Evolutionary conservation across 2,888 invertebrate genomes (phyloP), one percentile per base, ranked within the genome.

Genomic region (Esperia sulphurella): DNA sequence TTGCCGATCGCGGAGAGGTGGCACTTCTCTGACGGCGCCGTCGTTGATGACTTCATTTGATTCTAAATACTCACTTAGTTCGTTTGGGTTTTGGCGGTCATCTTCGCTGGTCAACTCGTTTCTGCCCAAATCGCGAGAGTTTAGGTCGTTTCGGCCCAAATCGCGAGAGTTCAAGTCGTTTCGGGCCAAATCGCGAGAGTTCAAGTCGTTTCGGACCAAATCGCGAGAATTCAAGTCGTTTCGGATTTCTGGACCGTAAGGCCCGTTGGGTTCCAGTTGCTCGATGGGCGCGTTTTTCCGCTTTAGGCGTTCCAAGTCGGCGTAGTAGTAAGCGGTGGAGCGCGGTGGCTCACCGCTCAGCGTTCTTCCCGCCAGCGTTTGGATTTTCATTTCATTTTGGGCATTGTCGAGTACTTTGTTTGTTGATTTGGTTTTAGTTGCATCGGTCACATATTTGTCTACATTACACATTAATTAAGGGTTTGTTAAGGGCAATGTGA

Each of bases 261-360:
- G 37, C 40, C 52, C 52, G 37, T 50, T 56, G 14, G 49, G 14
- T 33, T 45, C 40, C 5, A 47, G 40, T 43, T 39, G 41, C 35
- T 47, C 53, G 45, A 46, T 58, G 8, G 9, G 5, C 4, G 51
- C 59, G 39, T 75, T 77, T 54, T 80, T 82, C 39, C 90, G 80
- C 60, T 91, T 91, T 13, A 92, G 80, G 1, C 91, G 83, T 42
- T 92, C 91, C 0, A 91, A 71, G 56, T 92, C 92, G 0, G 91
- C 92, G 74, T 92, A 92, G 71, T 90, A 89, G 63, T 91, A 90
- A 0, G 90, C 88, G 51, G 92, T 91, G 54, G 92, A 91, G 63
- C 92, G 91, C 55, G 92, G 92, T 10, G 91, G 91, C 71, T 92
- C 92, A 42, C 83, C 86, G 0, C 77, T 76, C 31, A 82, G 77